These are phyloP conservation scores for Distichodus sexfasciatus DNA, from an alignment of 2,797 vertebrate genomes.

Conservation along the genomic window DNA sequence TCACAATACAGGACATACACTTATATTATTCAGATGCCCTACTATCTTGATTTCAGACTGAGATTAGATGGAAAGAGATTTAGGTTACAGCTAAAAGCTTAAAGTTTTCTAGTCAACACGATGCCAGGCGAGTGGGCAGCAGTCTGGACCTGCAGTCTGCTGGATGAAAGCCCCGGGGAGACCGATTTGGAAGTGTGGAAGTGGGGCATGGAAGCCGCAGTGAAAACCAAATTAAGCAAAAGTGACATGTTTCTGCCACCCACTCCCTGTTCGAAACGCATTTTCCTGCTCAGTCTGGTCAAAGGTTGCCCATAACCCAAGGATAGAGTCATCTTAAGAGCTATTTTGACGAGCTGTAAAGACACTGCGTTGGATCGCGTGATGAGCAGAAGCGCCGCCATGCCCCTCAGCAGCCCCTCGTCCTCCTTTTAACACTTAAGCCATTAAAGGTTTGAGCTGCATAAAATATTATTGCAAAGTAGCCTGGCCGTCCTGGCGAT, in stretches of 20 bases:
- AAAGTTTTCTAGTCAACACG: background rate
- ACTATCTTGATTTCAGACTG: background rate
- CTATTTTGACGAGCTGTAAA: conserved; percentile 13
- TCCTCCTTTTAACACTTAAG: background rate
- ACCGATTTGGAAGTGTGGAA: conserved; percentile 15
- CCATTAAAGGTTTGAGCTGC: conserved; percentile 7
- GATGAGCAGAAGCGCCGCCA: background rate
- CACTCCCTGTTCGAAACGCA: conserved; percentile 5
- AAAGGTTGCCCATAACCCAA: conserved; percentile 27
- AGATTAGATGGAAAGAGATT: conserved; percentile 10
- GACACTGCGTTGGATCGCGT: conserved; percentile 5
- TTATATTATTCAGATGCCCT: too few relatives aligned
- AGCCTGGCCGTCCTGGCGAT: background rate
- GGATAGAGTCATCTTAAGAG: conserved; percentile 34
- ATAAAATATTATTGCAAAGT: conserved; percentile 6
- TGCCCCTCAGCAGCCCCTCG: background rate
- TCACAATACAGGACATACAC: background rate
- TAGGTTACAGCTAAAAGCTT: conserved; percentile 1
- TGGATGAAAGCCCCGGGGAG: conserved; percentile 37
- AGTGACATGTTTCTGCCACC: conserved; percentile 31
- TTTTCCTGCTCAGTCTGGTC: conserved; percentile 8
- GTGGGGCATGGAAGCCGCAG: conserved; percentile 12
- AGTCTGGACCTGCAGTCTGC: conserved; percentile 1
- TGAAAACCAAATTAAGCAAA: conserved; percentile 33
- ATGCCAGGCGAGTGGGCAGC: conserved; percentile 7